Evolutionary conservation across 2,888 invertebrate genomes (phyloP), one percentile per base, ranked within the genome.

Genomic region (Archips crataeganus): DNA sequence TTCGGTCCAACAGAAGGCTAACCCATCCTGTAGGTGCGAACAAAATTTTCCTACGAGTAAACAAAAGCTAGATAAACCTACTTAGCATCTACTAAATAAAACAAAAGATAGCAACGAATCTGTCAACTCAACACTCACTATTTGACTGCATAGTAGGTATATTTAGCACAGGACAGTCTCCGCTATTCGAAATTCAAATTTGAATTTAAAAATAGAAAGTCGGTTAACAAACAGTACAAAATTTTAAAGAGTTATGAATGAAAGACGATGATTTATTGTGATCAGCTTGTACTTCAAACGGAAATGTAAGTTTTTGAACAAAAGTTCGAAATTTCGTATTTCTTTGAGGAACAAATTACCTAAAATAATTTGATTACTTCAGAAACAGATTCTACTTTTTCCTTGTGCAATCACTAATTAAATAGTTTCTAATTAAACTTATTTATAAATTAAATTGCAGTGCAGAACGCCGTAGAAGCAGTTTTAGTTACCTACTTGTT

Each of bases 111-210:
- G 74, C 72, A 78, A 77, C 32, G 77, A 80, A 80, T 82, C 81
- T 81, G 81, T 76, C 78, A 81, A 51, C 60, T 76, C 78, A 81
- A 51, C 60, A 67, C 3, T 49, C 39, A 34, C 8, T 47, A 23
- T 47, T 47, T 74, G 76, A 79, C 78, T 80, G 84, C 81, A 82
- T 77, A 86, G 85, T n/a, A n/a, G n/a, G n/a, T 84, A 39, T 39
- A 39, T 88, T 90, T 87, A 90, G 87, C 84, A 85, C 89, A 82
- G 81, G 84, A 88, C 86, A 87, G 84, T 86, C 84, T 80, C 79
- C 51, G 78, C 76, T 74, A 87, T 89, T 86, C 83, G 87, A 90
- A 92, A 85, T 91, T 90, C 84, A 88, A 91, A 91, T 90, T 69
- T 9, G 73, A 67, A 70, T 82, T 87, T 80, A 85, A 89, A 88